Base-by-base conservation (phyloP, 2,888 invertebrate species). In the Polia nebulosa region DNA sequence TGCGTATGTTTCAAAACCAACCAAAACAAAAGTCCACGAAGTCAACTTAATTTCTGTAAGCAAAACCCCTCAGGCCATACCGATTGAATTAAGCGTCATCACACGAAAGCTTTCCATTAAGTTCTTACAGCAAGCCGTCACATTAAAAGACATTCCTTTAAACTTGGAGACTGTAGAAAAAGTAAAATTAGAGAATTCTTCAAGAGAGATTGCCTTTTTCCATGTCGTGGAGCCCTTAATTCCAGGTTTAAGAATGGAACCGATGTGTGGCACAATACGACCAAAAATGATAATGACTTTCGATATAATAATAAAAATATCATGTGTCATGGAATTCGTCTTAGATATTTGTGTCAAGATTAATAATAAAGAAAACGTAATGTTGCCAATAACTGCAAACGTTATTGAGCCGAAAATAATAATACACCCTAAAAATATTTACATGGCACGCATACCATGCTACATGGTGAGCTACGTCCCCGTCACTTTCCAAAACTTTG, bases 181-280 rank as follows among this genome's bases (percentile, higher is more conserved):
- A 81, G 92, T 96, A 0, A 93, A 93, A 81, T 82, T 97, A 41
- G 94, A 92, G 81, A 97, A 97, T 86, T 93, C 95, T 22, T 94
- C 96, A 1, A 94, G 96, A 72, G 96, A 96, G 84, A 90, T 94
- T 52, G 95, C 96, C 1, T 82, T 90, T 6, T 96, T 96, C 88
- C 86, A 93, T 57, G 96, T 97, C 84, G 89, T 96, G 39, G 90
- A 96, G 55, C 96, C 96, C 1, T 83, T 93, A 17, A 89, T 94
- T 58, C 94, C 94, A 57, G 94, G 96, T 57, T 91, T 96, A 77
- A 89, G 72, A 66, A 91, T 97, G 58, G 90, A 94, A 79, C 97
- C 97, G 1, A 89, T 90, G 85, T 85, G 73, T 69, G 97, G 97
- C 32, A 90, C 81, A 1, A 95, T 97, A 64, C 90, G 95, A 17